Conservation (phyloP, 2,113 vertebrate species). For the Scytalopus superciliaris region DNA sequence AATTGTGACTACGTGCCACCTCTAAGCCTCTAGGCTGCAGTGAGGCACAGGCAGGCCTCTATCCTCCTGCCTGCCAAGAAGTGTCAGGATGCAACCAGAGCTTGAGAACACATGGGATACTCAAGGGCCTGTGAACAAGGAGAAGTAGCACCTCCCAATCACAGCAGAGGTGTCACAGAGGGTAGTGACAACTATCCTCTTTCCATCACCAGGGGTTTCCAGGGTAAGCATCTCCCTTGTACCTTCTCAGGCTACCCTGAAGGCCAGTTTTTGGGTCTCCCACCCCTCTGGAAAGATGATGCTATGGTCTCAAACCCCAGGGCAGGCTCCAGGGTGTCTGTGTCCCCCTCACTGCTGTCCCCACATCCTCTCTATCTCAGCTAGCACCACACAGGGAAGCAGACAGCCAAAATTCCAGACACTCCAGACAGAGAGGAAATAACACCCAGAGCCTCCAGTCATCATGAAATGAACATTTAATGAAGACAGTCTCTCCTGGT, state of each 20-base stretch:
- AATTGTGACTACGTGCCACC: background rate
- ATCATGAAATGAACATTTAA: conserved; percentile 77
- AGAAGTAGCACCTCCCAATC: background rate
- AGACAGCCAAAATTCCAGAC: background rate
- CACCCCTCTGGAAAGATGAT: accelerated
- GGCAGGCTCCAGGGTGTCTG: background rate
- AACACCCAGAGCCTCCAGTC: background rate
- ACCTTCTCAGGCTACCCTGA: background rate
- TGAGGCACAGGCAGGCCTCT: background rate
- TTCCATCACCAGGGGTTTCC: background rate
- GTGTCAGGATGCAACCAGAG: background rate
- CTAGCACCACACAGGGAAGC: accelerated
- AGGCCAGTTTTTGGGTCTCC: background rate
- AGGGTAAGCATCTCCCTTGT: too few species aligned
- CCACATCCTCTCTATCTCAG: background rate
- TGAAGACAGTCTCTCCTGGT: conserved; percentile 65
- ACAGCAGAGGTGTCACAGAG: accelerated
- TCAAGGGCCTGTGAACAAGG: accelerated
- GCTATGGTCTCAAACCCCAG: accelerated
- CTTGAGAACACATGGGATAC: accelerated
- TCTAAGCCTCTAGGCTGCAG: background rate
- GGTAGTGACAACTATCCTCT: background rate
- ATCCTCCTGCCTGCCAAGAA: accelerated
- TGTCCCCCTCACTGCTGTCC: too few species aligned
- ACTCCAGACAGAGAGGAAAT: background rate